Evolutionary conservation across 2,797 vertebrate species (phyloP).

Genomic region (Cossypha caffra): DNA sequence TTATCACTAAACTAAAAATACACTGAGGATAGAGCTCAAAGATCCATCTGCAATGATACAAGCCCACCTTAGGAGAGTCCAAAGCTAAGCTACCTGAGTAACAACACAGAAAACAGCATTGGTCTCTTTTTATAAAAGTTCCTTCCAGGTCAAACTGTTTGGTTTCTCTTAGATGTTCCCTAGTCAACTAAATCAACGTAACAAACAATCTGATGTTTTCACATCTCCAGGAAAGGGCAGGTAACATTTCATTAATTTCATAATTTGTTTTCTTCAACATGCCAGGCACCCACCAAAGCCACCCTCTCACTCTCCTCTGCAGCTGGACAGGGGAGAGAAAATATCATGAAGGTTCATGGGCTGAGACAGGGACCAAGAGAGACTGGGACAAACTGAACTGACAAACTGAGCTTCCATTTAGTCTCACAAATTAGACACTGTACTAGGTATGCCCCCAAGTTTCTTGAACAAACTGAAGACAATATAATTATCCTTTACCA

Average conservation of each 20-base stretch:
- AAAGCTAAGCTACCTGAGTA: background rate
- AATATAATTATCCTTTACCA: background rate
- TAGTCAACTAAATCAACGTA: background rate
- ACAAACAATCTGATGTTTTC: background rate
- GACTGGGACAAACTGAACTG: background rate
- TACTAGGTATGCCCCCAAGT: background rate
- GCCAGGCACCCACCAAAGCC: background rate
- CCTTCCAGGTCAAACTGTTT: background rate
- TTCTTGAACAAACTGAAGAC: background rate
- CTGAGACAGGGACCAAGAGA: background rate
- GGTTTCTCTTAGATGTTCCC: background rate
- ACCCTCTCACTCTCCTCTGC: background rate
- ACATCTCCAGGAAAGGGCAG: background rate
- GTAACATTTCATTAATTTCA: background rate
- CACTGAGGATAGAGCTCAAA: background rate
- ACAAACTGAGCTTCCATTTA: background rate
- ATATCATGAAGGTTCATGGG: background rate
- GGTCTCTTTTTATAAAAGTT: background rate
- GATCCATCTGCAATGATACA: background rate
- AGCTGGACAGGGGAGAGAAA: background rate
- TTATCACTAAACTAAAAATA: background rate
- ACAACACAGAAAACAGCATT: background rate
- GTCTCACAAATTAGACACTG: background rate
- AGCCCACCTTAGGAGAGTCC: background rate
- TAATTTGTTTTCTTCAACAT: background rate